Conservation (phyloP, 2,113 vertebrate genomes). For the Phoenicopterus ruber region DNA sequence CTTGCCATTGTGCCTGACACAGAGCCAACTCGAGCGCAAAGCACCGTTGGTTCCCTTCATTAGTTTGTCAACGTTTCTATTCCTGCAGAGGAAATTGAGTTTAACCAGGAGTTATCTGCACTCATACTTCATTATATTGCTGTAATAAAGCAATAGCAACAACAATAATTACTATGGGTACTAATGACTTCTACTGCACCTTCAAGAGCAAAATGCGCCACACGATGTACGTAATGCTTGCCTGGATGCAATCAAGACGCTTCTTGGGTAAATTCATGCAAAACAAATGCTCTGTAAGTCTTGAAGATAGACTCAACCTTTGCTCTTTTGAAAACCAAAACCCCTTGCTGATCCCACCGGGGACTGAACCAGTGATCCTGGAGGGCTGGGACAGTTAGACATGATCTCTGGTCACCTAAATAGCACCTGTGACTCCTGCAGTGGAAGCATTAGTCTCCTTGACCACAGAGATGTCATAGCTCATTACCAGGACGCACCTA, state of each 20-base stretch:
- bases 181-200: background rate
- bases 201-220: accelerated
- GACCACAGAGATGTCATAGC: background rate
- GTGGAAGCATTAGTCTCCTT: background rate
- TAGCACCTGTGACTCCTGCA: background rate
- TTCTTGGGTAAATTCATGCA: background rate
- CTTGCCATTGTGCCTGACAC: background rate
- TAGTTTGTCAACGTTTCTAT: background rate
- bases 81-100: background rate
- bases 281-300: background rate
- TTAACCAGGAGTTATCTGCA: background rate
- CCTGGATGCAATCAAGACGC: background rate
- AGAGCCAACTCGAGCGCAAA: background rate
- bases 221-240: accelerated
- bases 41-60: background rate
- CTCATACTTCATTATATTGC: background rate
- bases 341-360: background rate
- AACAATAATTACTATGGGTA: background rate
- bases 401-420: background rate
- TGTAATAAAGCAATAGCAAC: background rate
- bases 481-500: background rate
- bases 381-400: background rate
- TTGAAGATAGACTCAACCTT: background rate
- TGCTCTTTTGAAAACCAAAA: background rate
- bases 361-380: background rate